Percentiles rank a stretch among this genome's conserved stretches.
These are phyloP conservation scores for Aphrophora alni DNA, from an alignment of 2,888 invertebrate species.

Conservation along the genomic window DNA sequence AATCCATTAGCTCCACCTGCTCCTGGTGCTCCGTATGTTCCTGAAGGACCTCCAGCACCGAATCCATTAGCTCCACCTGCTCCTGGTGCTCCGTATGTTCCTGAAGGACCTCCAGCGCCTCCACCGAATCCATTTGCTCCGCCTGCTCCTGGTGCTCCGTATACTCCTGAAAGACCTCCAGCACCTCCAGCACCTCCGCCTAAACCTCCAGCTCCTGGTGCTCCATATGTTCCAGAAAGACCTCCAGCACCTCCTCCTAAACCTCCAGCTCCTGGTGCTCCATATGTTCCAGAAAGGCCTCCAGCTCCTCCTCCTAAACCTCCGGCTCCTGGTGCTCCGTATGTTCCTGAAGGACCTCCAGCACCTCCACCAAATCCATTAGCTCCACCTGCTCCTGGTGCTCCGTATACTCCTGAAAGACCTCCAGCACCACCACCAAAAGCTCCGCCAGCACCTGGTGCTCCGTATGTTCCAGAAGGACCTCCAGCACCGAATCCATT, in stretches of 20 bases:
- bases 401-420: background rate
- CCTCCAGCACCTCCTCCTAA: conserved; percentile 21
- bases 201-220: conserved; percentile 17
- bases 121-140: background rate
- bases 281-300: background rate
- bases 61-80: conserved; percentile 10
- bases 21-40: conserved; percentile 32
- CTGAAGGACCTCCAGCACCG: conserved; percentile 27
- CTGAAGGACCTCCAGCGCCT: conserved; percentile 21
- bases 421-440: conserved; percentile 23
- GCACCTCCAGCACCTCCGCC: conserved; percentile 13
- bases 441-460: conserved; percentile 23
- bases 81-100: conserved; percentile 33
- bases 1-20: conserved; percentile 18
- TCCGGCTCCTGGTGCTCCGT: background rate
- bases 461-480: conserved; percentile 35
- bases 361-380: background rate
- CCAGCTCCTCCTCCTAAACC: conserved; percentile 7
- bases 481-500: background rate
- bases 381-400: conserved; percentile 3
- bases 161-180: background rate
- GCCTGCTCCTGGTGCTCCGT: conserved; percentile 15
- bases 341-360: background rate
- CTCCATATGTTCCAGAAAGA: conserved; percentile 6
- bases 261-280: conserved; percentile 18